A percentile compares a stretch with the other conserved stretches of the same genome.
Evolutionary conservation across 2,113 vertebrate genomes (phyloP).

Genomic region (Hippolais icterina): DNA sequence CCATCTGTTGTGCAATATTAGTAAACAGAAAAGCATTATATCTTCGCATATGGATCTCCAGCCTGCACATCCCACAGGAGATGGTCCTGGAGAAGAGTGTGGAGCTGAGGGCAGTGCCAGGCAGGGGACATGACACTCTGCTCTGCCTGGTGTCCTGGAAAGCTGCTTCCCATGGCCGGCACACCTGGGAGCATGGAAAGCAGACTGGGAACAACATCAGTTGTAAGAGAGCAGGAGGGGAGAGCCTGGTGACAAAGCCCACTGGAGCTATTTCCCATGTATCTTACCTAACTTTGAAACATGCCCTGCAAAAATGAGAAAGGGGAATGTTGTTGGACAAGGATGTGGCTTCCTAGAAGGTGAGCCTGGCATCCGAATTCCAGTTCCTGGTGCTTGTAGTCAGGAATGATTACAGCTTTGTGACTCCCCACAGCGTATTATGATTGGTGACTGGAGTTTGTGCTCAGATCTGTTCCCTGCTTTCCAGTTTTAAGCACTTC

Average conservation of each 20-base stretch:
- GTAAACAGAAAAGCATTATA: not conserved
- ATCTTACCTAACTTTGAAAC: not conserved
- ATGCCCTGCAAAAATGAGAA: not conserved
- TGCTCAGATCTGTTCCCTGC: not conserved
- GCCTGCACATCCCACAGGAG: not conserved
- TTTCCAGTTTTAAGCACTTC: not conserved
- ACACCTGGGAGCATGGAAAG: not conserved
- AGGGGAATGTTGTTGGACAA: accelerated
- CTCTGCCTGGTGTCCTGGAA: not conserved
- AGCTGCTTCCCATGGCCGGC: not conserved
- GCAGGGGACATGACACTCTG: accelerated
- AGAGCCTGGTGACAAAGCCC: not conserved
- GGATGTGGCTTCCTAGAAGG: not conserved
- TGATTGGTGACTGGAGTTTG: not conserved
- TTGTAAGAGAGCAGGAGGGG: not conserved
- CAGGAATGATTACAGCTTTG: not conserved
- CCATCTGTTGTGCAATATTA: constrained; percentile 6
- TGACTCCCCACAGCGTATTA: not conserved
- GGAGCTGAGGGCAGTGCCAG: not conserved
- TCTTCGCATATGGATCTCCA: not conserved
- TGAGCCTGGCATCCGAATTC: not conserved
- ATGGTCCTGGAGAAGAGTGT: not conserved
- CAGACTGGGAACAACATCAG: not conserved
- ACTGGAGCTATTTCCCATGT: not conserved
- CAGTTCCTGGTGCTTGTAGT: not conserved